Evolutionary conservation across 2,113 vertebrate genomes (phyloP).

Genomic region (Dolichallabes microphthalmus): DNA sequence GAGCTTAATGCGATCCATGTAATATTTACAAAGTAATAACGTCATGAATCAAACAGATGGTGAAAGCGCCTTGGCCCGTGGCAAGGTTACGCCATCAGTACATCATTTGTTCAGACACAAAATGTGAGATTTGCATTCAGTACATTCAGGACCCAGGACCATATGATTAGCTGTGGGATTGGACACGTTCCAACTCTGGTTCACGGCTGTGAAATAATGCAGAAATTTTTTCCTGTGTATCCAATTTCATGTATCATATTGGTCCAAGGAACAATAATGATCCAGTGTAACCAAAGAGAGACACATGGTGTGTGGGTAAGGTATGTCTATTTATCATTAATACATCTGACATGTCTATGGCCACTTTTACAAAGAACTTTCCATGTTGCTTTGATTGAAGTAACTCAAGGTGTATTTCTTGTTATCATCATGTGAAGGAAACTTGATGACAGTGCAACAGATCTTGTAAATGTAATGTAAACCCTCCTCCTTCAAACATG

Average conservation of each 20-base stretch:
- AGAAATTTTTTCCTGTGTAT: conserved; percentile 18
- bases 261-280: conserved; percentile 1
- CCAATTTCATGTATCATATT: conserved; percentile 14
- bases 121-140: conserved; percentile 13
- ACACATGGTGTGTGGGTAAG: background rate
- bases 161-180: background rate
- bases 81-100: conserved; percentile 23
- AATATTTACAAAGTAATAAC: conserved; percentile 41
- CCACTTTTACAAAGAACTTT: background rate
- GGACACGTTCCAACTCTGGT: background rate
- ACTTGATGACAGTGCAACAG: conserved; percentile 9
- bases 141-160: background rate
- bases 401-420: conserved; percentile 20
- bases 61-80: conserved; percentile 30
- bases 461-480: conserved; percentile 30
- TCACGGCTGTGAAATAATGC: conserved; percentile 14
- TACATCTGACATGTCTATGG: background rate
- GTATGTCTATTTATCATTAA: conserved; percentile 20
- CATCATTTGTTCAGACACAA: background rate
- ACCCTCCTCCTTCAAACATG: conserved; percentile 25
- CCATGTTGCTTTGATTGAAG: conserved; percentile 7
- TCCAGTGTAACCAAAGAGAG: background rate
- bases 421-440: conserved; percentile 12
- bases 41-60: conserved; percentile 37
- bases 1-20: conserved; percentile 25